Conservation (phyloP, 2,797 vertebrate species). For the Enteromius argenteus region DNA sequence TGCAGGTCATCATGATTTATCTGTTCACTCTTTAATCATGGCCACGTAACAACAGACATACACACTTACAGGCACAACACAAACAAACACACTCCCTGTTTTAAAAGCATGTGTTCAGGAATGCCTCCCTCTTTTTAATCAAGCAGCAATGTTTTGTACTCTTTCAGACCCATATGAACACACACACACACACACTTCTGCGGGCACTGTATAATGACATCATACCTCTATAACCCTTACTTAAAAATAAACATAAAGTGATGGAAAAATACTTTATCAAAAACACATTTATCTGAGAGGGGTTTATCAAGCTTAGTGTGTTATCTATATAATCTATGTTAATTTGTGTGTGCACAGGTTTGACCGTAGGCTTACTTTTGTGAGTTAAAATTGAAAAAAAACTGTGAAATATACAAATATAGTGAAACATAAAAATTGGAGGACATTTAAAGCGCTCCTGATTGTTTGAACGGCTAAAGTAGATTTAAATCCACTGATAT, state of each 20-base stretch:
- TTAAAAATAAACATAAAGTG: slow-evolving; percentile 39
- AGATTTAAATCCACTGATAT: not conserved
- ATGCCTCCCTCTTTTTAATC: slow-evolving; percentile 55
- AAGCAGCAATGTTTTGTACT: slow-evolving; percentile 49
- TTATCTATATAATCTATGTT: not conserved
- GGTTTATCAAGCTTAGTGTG: not conserved
- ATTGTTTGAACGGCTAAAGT: not conserved
- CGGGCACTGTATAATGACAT: slow-evolving; percentile 53
- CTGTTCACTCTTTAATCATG: slow-evolving; percentile 38
- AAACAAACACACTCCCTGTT: slow-evolving; percentile 32
- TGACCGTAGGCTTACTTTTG: not conserved
- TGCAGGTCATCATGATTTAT: slow-evolving; percentile 16
- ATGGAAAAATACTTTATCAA: slow-evolving; percentile 19
- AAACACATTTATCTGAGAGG: slow-evolving; percentile 4
- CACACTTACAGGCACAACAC: slow-evolving; percentile 11
- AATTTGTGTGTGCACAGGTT: not conserved
- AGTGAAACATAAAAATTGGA: not conserved
- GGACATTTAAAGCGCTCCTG: not conserved
- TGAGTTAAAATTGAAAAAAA: not conserved
- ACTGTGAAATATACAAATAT: not conserved
- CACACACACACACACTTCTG: slow-evolving; percentile 35
- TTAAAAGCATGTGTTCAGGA: slow-evolving; percentile 36
- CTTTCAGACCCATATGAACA: slow-evolving; percentile 33
- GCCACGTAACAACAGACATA: not conserved
- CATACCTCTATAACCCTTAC: slow-evolving; percentile 41